phyloP scores from a whole-genome alignment of 2,888 invertebrate species.

The Chaetogeoica ovagalla region DNA sequence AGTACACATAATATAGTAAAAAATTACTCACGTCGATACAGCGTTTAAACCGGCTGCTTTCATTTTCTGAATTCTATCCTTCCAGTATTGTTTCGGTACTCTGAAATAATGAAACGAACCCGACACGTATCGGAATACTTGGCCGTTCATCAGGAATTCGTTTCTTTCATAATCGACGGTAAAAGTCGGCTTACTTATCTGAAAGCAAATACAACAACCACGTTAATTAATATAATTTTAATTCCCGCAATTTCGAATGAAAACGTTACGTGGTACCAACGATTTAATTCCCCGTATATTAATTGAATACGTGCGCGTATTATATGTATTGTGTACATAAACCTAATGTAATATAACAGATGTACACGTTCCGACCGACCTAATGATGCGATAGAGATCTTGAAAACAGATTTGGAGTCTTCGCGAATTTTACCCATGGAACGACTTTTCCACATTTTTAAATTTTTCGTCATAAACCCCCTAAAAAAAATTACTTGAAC shows the following conservation, averaged over 20 bases:
- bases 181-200: slow-evolving; percentile 58
- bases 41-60: slow-evolving; percentile 86
- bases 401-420: no score
- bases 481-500: no score
- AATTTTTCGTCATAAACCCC: no score
- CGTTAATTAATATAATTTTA: no score
- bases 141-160: slow-evolving; percentile 72
- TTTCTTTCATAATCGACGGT: slow-evolving; percentile 65
- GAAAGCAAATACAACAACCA: slow-evolving; percentile 1
- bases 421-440: no score
- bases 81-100: slow-evolving; percentile 77
- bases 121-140: slow-evolving; percentile 71
- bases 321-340: no score
- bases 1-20: neutral
- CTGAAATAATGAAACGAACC: slow-evolving; percentile 88
- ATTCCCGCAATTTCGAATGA: neutral
- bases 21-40: slow-evolving; percentile 72
- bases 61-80: slow-evolving; percentile 74
- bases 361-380: no score
- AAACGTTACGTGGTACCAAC: neutral
- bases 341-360: neutral
- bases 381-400: no score
- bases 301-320: neutral
- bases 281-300: neutral
- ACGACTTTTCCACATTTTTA: no score